Conservation (phyloP, 2,888 invertebrate genomes). For the Dynastes tityus region DNA sequence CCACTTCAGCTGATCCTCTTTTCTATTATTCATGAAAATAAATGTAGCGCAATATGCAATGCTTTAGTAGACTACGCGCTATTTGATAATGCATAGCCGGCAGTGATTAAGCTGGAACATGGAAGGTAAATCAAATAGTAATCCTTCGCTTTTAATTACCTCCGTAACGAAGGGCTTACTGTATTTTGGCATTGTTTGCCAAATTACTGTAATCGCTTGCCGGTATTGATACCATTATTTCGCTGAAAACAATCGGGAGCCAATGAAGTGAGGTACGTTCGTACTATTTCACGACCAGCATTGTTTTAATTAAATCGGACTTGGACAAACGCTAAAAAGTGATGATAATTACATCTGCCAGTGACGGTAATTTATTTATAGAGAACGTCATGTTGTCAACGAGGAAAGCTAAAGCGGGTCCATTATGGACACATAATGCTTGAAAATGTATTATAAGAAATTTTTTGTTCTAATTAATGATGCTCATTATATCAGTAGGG, state of each 20-base stretch:
- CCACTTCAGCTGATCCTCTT: neutral
- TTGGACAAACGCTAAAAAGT: neutral
- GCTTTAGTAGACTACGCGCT: neutral
- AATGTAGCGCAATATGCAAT: neutral
- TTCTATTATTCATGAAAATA: neutral
- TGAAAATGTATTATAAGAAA: no score
- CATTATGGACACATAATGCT: no score
- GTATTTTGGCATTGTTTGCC: neutral
- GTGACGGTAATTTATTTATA: neutral
- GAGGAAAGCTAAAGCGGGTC: no score
- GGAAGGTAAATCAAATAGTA: neutral
- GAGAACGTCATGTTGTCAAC: no score
- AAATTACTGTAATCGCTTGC: neutral
- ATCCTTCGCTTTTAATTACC: conserved; percentile 8
- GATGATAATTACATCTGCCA: neutral
- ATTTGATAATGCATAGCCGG: neutral
- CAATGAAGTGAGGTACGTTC: neutral
- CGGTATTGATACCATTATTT: neutral
- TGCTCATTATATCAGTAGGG: no score
- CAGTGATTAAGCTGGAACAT: neutral
- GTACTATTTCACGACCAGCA: neutral
- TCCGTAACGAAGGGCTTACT: neutral
- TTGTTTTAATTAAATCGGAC: conserved; percentile 1
- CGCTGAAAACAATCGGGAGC: neutral
- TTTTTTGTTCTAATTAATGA: no score